phyloP scores from a whole-genome alignment of 2,113 vertebrate species.

The Phaethon lepturus region DNA sequence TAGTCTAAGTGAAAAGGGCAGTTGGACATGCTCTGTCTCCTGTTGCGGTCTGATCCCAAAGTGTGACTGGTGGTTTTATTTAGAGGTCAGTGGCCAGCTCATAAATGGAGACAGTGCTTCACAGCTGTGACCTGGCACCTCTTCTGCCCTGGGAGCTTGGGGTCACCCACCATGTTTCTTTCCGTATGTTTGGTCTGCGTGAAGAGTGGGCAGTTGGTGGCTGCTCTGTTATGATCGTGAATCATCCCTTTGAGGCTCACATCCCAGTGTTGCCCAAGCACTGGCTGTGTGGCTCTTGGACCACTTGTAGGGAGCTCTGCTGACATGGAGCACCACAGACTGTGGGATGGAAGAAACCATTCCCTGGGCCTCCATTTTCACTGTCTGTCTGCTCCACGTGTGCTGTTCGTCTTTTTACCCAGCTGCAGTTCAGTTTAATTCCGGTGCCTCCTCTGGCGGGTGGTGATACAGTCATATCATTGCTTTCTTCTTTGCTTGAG shows the following conservation, averaged over 20 bases:
- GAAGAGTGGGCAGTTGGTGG: neutral
- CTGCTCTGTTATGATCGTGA: neutral
- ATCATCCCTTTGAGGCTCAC: neutral
- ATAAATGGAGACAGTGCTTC: neutral
- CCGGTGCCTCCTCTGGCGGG: neutral
- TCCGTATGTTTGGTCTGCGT: neutral
- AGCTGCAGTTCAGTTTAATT: neutral
- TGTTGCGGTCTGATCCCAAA: neutral
- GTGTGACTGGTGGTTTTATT: neutral
- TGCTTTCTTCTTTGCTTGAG: neutral
- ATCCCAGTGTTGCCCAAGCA: neutral
- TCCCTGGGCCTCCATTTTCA: neutral
- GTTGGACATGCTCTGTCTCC: neutral
- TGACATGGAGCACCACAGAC: neutral
- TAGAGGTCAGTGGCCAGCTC: neutral
- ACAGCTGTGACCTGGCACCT: neutral
- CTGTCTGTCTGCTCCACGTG: neutral
- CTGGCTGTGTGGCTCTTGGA: rapidly evolving
- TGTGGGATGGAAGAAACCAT: rapidly evolving
- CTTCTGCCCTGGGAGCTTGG: neutral
- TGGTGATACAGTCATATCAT: neutral
- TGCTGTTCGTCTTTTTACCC: neutral
- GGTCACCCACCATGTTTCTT: neutral
- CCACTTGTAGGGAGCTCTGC: neutral
- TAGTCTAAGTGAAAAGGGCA: neutral